phyloP scores from a whole-genome alignment of 1,140 invertebrate species.

The Drosophila hydei region DNA sequence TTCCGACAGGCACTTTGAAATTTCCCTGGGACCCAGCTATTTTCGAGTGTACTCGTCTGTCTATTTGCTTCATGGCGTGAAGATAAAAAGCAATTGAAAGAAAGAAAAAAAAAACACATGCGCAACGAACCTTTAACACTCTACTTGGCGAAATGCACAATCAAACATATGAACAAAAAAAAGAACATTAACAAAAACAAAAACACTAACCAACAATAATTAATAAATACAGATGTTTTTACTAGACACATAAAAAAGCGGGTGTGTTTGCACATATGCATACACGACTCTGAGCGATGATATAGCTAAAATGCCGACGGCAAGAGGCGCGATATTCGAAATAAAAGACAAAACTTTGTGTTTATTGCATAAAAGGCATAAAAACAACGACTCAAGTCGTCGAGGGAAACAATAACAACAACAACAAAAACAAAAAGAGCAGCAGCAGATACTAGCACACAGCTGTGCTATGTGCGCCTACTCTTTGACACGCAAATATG shows the following conservation, averaged over 20 bases:
- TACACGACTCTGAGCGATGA: slow-evolving; percentile 16
- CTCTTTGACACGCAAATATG: slow-evolving; percentile 41
- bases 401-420: slow-evolving; percentile 13
- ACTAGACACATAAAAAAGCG: neutral
- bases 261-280: neutral
- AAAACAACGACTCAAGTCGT: slow-evolving; percentile 18
- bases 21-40: slow-evolving; percentile 40
- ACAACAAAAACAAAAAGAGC: slow-evolving; percentile 34
- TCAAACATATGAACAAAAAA: neutral
- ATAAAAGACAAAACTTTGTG: slow-evolving; percentile 37
- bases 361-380: slow-evolving; percentile 73
- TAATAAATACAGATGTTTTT: neutral
- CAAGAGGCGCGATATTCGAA: slow-evolving; percentile 4
- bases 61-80: slow-evolving; percentile 34
- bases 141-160: slow-evolving; percentile 1
- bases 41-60: slow-evolving; percentile 30
- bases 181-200: too few species aligned
- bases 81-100: slow-evolving; percentile 27
- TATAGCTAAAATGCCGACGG: slow-evolving; percentile 11
- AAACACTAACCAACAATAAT: neutral
- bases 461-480: slow-evolving; percentile 29
- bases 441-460: slow-evolving; percentile 27
- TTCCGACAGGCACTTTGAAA: slow-evolving; percentile 59
- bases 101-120: neutral
- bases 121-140: neutral